Percentiles rank a stretch among this genome's conserved stretches.
phyloP scores from a whole-genome alignment of 2,888 invertebrate genomes.

The Dione vanillae region DNA sequence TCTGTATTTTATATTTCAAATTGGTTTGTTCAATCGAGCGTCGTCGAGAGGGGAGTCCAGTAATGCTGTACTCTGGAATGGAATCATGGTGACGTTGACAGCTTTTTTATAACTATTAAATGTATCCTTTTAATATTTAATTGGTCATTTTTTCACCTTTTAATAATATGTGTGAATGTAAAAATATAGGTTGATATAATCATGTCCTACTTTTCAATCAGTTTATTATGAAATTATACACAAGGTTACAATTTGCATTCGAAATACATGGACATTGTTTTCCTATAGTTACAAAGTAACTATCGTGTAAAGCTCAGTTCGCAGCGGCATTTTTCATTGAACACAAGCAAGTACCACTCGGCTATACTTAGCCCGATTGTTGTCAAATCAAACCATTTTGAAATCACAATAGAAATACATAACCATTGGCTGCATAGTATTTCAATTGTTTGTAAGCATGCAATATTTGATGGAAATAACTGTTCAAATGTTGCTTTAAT shows the following conservation, averaged over 20 bases:
- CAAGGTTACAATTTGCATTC: conserved; percentile 4
- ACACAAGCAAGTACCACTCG: conserved; percentile 3
- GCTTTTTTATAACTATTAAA: too few relatives aligned
- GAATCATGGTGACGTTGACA: too few relatives aligned
- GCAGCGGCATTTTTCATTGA: conserved; percentile 20
- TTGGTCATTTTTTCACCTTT: too few relatives aligned
- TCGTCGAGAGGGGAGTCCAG: too few relatives aligned
- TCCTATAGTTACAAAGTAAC: conserved; percentile 1
- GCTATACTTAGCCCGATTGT: conserved; percentile 19
- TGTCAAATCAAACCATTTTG: conserved; percentile 22
- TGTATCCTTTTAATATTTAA: too few relatives aligned
- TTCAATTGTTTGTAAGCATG: conserved; percentile 71
- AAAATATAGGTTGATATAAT: neutral
- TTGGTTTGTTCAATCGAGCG: too few relatives aligned
- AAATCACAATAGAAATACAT: conserved; percentile 20
- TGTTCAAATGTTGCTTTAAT: conserved; percentile 78
- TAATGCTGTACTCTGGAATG: too few relatives aligned
- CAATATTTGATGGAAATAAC: conserved; percentile 73
- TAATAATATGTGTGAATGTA: too few relatives aligned
- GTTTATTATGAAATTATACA: conserved; percentile 6
- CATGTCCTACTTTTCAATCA: neutral
- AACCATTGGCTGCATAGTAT: conserved; percentile 54
- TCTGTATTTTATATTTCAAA: too few relatives aligned
- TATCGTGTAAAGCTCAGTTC: conserved; percentile 17
- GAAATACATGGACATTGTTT: neutral